These are phyloP conservation scores for Clarias pachynema DNA, from an alignment of 2,797 vertebrate genomes.

Conservation along the genomic window DNA sequence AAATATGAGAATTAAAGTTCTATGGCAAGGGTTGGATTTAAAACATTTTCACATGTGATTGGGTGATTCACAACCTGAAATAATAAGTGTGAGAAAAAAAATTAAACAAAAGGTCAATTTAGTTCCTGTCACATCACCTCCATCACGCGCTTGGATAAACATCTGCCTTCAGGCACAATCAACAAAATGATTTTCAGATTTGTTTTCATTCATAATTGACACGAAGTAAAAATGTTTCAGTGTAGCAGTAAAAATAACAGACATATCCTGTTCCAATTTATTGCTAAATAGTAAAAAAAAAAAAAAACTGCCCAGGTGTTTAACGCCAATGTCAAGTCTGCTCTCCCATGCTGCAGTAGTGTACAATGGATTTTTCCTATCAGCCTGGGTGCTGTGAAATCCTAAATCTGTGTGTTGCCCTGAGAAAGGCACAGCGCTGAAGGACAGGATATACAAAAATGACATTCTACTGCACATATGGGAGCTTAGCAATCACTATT, in stretches of 20 bases:
- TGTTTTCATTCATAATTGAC: neutral
- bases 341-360: constrained; percentile 33
- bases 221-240: neutral
- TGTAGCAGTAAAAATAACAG: neutral
- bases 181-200: neutral
- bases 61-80: neutral
- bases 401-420: constrained; percentile 32
- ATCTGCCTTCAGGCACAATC: neutral
- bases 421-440: constrained; percentile 32
- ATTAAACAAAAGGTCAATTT: neutral
- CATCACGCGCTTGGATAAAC: neutral
- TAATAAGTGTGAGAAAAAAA: neutral
- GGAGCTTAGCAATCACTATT: neutral
- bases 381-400: constrained; percentile 26
- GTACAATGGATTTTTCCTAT: constrained; percentile 36
- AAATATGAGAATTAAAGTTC: neutral
- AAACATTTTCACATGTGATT: neutral
- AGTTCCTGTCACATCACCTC: neutral
- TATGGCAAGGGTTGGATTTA: neutral
- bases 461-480: constrained; percentile 9
- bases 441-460: constrained; percentile 41
- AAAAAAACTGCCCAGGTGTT: too few species aligned
- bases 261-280: neutral
- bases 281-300: neutral
- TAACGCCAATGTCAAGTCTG: constrained; percentile 40